Conservation (phyloP, 2,888 invertebrate genomes). For the Mamestra brassicae region DNA sequence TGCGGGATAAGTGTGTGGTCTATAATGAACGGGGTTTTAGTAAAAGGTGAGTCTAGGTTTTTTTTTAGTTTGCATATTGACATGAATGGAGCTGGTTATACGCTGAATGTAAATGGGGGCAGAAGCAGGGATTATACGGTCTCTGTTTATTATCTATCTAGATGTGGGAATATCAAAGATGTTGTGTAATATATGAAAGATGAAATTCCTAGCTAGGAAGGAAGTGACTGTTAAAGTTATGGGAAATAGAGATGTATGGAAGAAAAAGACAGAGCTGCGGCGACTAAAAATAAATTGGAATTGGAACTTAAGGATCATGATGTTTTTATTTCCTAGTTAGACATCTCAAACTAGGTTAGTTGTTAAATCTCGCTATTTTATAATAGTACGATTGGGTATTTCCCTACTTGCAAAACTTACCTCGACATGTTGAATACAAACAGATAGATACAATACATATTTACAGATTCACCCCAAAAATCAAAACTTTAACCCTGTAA, state of each 20-base stretch:
- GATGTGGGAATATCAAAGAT: no score
- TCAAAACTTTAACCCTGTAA: constrained; percentile 62
- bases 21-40: constrained; percentile 68
- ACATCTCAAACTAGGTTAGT: background rate
- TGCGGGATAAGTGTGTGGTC: constrained; percentile 89
- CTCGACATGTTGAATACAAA: background rate
- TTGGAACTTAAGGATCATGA: no score
- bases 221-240: no score
- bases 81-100: constrained; percentile 37
- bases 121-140: background rate
- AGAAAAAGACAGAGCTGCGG: no score
- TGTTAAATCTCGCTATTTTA: no score
- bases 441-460: constrained; percentile 19
- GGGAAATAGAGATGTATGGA: no score
- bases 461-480: constrained; percentile 54
- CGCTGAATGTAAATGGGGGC: constrained; percentile 12
- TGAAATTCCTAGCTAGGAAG: no score
- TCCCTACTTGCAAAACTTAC: no score
- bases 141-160: background rate
- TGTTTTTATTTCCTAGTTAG: background rate
- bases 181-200: no score
- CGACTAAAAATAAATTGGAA: no score
- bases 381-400: no score
- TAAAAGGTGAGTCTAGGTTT: constrained; percentile 65
- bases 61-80: constrained; percentile 66